Percentiles rank a stretch among this genome's conserved stretches.
Evolutionary conservation across 2,113 vertebrate genomes (phyloP).

Genomic region (Callaeas wilsoni): DNA sequence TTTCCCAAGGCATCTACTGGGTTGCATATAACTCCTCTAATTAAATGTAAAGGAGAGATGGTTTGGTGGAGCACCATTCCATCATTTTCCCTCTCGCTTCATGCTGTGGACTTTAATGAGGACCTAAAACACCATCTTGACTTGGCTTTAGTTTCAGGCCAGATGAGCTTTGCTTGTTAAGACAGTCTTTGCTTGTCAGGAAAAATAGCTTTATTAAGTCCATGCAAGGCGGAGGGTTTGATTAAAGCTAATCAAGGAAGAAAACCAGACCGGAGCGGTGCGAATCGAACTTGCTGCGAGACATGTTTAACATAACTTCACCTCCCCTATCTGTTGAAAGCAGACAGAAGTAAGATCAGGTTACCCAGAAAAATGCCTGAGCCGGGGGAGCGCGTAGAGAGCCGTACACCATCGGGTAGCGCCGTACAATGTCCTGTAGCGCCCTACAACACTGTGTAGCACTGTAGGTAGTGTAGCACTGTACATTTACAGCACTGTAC

Average conservation of each 20-base stretch:
- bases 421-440: neutral
- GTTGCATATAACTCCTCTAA: slow-evolving; percentile 73
- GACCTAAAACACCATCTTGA: slow-evolving; percentile 72
- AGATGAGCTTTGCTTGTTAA: slow-evolving; percentile 76
- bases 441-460: neutral
- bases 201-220: slow-evolving; percentile 77
- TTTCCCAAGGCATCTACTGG: slow-evolving; percentile 66
- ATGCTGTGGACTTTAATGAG: slow-evolving; percentile 76
- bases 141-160: slow-evolving; percentile 71
- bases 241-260: slow-evolving; percentile 76
- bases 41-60: slow-evolving; percentile 73
- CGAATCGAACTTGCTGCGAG: slow-evolving; percentile 40
- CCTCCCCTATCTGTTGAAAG: slow-evolving; percentile 52
- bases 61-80: slow-evolving; percentile 66
- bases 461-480: neutral
- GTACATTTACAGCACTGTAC: neutral
- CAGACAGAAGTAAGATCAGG: slow-evolving; percentile 65
- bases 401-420: neutral
- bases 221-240: slow-evolving; percentile 59
- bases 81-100: slow-evolving; percentile 66
- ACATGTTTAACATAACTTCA: slow-evolving; percentile 59
- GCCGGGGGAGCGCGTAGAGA: neutral
- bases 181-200: slow-evolving; percentile 68
- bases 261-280: slow-evolving; percentile 40
- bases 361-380: slow-evolving; percentile 62